Evolutionary conservation across 2,113 vertebrate genomes (phyloP).

Genomic region (Heptranchias perlo): DNA sequence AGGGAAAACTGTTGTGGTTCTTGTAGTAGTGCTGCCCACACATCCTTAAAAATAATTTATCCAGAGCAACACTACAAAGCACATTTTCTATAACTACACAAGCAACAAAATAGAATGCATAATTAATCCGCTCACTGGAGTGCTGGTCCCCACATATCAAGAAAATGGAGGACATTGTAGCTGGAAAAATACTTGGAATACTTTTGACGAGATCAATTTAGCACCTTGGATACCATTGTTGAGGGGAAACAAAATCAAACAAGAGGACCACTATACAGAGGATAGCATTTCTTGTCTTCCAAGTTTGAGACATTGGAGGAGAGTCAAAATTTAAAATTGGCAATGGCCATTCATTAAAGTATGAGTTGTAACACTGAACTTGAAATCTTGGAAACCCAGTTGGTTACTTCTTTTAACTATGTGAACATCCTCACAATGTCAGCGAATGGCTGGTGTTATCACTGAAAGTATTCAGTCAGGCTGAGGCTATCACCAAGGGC

Average conservation of each 20-base stretch:
- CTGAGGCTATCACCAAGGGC: background rate
- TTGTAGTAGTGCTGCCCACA: background rate
- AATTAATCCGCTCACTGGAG: background rate
- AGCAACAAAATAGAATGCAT: background rate
- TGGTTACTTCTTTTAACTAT: background rate
- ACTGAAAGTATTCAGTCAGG: background rate
- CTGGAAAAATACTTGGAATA: background rate
- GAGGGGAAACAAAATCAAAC: background rate
- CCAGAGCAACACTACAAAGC: background rate
- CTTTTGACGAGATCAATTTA: background rate
- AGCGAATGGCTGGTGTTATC: background rate
- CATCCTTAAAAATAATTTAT: background rate
- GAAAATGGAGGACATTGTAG: background rate
- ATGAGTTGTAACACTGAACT: background rate
- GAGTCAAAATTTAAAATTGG: background rate
- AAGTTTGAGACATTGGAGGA: background rate
- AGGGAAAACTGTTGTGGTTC: background rate
- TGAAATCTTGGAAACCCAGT: background rate
- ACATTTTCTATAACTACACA: background rate
- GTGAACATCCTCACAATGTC: background rate
- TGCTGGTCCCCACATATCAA: background rate
- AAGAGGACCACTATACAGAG: background rate
- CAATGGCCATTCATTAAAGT: background rate
- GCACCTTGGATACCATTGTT: background rate
- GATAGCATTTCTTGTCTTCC: background rate